Evolutionary conservation across 1,140 invertebrate species (phyloP).

Genomic region (Conopomorpha cramerella): DNA sequence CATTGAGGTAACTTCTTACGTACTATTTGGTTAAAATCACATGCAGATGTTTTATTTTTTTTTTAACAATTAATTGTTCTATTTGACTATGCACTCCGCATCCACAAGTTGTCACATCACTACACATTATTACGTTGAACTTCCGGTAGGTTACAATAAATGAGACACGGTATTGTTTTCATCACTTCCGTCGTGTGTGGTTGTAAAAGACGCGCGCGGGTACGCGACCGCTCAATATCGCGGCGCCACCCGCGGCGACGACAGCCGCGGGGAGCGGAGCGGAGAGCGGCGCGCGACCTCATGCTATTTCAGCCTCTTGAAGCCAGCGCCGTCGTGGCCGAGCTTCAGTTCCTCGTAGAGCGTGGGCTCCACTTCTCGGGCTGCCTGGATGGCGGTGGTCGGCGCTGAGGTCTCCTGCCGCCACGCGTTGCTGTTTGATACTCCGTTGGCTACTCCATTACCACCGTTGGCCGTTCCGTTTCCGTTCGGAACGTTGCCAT

Average conservation of each 20-base stretch:
- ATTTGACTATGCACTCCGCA: constrained; percentile 1
- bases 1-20: constrained; percentile 17
- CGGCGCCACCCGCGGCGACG: constrained; percentile 42
- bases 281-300: constrained; percentile 28
- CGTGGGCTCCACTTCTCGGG: constrained; percentile 70
- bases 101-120: not conserved
- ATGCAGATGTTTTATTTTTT: constrained; percentile 23
- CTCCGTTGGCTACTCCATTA: constrained; percentile 18
- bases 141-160: too few relatives aligned
- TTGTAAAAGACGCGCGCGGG: constrained; percentile 6
- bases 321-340: constrained; percentile 77
- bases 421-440: constrained; percentile 52
- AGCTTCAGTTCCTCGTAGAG: constrained; percentile 80
- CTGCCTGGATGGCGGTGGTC: constrained; percentile 11
- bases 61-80: constrained; percentile 26
- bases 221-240: constrained; percentile 24
- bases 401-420: constrained; percentile 59
- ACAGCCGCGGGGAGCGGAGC: constrained; percentile 28
- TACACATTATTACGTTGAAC: too few relatives aligned
- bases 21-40: constrained; percentile 51
- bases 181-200: constrained; percentile 3
- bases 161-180: constrained; percentile 6
- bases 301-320: constrained; percentile 73
- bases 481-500: too few relatives aligned
- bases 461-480: constrained; percentile 30